Evolutionary conservation across 2,113 vertebrate species (phyloP).

Genomic region (Bungarus multicinctus): DNA sequence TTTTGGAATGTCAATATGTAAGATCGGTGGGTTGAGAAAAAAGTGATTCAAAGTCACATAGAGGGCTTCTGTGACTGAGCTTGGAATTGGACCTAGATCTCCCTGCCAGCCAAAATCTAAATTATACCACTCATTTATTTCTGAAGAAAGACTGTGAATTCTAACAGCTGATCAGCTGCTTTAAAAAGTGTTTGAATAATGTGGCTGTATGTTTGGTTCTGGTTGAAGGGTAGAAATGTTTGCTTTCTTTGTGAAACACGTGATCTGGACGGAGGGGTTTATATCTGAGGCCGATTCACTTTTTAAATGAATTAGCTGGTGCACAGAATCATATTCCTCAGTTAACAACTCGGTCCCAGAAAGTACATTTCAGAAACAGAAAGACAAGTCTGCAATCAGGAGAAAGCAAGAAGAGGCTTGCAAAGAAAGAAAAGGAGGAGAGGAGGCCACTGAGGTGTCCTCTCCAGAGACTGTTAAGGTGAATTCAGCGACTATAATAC

Average conservation of each 20-base stretch:
- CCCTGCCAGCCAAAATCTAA: background rate
- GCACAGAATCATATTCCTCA: background rate
- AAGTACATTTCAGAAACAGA: background rate
- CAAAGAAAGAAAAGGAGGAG: background rate
- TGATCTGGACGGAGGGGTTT: background rate
- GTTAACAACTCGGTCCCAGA: background rate
- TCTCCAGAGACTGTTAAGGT: background rate
- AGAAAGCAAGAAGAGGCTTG: background rate
- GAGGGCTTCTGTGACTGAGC: background rate
- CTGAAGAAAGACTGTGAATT: background rate
- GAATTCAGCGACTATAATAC: background rate
- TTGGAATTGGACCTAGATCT: background rate
- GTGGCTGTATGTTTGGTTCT: background rate
- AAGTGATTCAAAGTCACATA: background rate
- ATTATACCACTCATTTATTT: background rate
- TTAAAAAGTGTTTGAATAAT: background rate
- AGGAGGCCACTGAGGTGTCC: background rate
- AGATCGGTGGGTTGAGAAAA: background rate
- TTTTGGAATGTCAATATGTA: background rate
- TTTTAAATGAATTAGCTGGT: background rate
- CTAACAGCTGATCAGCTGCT: background rate
- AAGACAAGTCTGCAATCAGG: background rate
- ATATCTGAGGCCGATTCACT: background rate
- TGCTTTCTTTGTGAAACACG: background rate
- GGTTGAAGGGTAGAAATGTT: background rate